These are phyloP conservation scores for Altica lythri DNA, from an alignment of 2,888 invertebrate genomes.

Conservation along the genomic window DNA sequence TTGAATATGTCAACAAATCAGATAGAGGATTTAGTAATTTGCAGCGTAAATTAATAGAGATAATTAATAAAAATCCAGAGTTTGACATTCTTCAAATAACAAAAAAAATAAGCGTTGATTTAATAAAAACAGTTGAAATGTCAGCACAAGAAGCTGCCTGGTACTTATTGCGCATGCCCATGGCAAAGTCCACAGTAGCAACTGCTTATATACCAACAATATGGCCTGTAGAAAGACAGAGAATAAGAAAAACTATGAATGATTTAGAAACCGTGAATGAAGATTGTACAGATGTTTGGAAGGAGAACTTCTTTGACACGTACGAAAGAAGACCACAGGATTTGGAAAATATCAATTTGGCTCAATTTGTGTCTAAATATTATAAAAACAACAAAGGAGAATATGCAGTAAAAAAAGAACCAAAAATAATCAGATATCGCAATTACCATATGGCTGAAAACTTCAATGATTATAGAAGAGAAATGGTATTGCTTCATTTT, in stretches of 20 bases:
- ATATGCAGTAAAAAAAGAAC: slow-evolving; percentile 32
- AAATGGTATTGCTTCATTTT: slow-evolving; percentile 50
- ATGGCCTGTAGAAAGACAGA: slow-evolving; percentile 52
- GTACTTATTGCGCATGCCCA: slow-evolving; percentile 55
- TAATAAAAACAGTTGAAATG: slow-evolving; percentile 45
- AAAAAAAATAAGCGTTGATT: slow-evolving; percentile 36
- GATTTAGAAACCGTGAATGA: slow-evolving; percentile 45
- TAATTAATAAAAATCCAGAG: slow-evolving; percentile 50
- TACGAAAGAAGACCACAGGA: slow-evolving; percentile 53
- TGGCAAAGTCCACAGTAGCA: slow-evolving; percentile 48
- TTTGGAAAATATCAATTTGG: slow-evolving; percentile 48
- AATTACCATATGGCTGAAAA: slow-evolving; percentile 49
- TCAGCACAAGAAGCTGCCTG: slow-evolving; percentile 44
- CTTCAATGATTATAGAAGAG: slow-evolving; percentile 48
- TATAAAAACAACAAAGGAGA: slow-evolving; percentile 14
- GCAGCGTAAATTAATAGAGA: slow-evolving; percentile 46
- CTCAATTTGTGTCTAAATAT: slow-evolving; percentile 52
- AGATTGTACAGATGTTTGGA: slow-evolving; percentile 54
- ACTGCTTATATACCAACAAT: slow-evolving; percentile 51
- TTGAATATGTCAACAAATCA: slow-evolving; percentile 54
- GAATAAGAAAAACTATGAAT: slow-evolving; percentile 47
- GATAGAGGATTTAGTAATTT: slow-evolving; percentile 51
- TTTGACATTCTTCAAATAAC: slow-evolving; percentile 39
- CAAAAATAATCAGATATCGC: slow-evolving; percentile 49
- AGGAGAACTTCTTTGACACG: slow-evolving; percentile 53